Conservation (phyloP, 35 echinoderm and acorn worm species). For the Eucidaris tribuloides region DNA sequence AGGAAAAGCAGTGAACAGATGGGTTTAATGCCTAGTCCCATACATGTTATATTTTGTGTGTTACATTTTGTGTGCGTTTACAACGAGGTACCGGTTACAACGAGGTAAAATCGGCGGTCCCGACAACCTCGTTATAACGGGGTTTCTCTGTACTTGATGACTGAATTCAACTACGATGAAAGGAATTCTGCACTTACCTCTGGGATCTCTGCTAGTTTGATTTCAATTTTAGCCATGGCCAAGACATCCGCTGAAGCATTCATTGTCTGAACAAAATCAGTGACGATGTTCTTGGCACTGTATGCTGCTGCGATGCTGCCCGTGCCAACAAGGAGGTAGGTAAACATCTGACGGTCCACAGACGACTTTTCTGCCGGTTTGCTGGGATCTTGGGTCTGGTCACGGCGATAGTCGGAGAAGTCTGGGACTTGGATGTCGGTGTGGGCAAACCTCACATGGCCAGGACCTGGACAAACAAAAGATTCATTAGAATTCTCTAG, state of each 20-base stretch:
- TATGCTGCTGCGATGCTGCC: slow-evolving; percentile 73
- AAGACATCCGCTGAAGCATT: slow-evolving; percentile 94
- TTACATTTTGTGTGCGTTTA: too few species aligned
- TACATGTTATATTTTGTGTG: too few species aligned
- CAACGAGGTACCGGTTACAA: too few species aligned
- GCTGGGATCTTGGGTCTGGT: slow-evolving; percentile 35
- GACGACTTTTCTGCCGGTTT: slow-evolving; percentile 26
- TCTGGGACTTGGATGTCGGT: slow-evolving; percentile 84
- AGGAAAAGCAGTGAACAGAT: too few species aligned
- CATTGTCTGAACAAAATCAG: slow-evolving; percentile 80
- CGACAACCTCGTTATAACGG: too few species aligned
- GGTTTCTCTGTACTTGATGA: neutral
- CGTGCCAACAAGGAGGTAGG: slow-evolving; percentile 80
- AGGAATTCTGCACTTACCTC: slow-evolving; percentile 51
- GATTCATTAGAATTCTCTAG: too few species aligned
- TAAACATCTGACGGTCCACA: slow-evolving; percentile 65
- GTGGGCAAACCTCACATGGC: slow-evolving; percentile 84
- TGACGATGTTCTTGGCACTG: slow-evolving; percentile 77
- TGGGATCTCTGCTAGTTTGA: slow-evolving; percentile 83
- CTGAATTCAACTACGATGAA: neutral
- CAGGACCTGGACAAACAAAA: too few species aligned
- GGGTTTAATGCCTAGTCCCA: too few species aligned
- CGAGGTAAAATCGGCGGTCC: too few species aligned
- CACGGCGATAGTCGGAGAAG: slow-evolving; percentile 77
- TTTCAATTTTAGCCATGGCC: slow-evolving; percentile 94